A percentile compares a stretch with the other conserved stretches of the same genome.
Conservation (phyloP, 2,113 vertebrate genomes). For the Thamnophis sirtalis region DNA sequence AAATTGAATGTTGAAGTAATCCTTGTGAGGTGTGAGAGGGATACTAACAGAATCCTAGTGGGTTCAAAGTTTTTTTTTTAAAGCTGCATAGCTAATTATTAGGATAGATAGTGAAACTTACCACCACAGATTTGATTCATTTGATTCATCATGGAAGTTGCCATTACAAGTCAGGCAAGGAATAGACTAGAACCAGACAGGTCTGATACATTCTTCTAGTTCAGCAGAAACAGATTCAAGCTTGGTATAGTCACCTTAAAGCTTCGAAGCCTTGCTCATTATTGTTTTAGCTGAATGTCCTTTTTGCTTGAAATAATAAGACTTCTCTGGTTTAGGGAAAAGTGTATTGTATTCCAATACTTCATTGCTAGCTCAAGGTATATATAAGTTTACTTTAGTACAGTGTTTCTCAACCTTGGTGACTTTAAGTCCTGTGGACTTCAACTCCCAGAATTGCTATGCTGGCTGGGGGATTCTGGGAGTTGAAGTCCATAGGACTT, state of each 20-base stretch:
- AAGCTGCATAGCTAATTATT: not conserved
- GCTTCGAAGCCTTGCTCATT: not conserved
- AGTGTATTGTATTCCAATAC: not conserved
- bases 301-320: not conserved
- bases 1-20: not conserved
- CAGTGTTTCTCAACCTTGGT: no score
- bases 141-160: not conserved
- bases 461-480: no score
- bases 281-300: not conserved
- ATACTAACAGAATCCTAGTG: not conserved
- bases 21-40: not conserved
- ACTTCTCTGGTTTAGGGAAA: not conserved
- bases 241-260: not conserved
- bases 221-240: not conserved
- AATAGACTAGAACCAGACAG: not conserved
- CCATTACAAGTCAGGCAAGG: not conserved
- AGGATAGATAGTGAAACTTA: no score
- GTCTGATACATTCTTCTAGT: not conserved
- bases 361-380: not conserved
- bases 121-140: not conserved
- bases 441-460: no score
- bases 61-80: not conserved
- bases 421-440: no score
- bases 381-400: not conserved
- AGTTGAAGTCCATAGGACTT: no score